Evolutionary conservation across 1,140 invertebrate species (phyloP), one percentile per base, ranked within the genome.

Genomic region (Chelonus insularis): DNA sequence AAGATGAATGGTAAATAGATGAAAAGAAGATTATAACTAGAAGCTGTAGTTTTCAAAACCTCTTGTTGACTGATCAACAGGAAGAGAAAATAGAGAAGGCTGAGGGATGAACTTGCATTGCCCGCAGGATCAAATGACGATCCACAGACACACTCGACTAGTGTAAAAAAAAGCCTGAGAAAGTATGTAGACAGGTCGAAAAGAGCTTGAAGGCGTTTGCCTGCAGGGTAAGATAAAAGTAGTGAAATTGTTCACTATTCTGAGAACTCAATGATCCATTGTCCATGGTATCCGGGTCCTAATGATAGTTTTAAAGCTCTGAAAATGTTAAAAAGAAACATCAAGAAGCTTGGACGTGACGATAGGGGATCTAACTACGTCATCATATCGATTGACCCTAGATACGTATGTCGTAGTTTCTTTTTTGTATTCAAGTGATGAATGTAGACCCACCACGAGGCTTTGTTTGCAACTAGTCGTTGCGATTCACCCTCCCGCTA

Each of bases 401-500:
- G 45, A 48, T 48, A 48, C 45, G 21, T 48, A 8, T 18, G 32
- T 7, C 7, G 29, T 7, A n/a, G 14, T 11, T 25, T 32, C 29
- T 34, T 43, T 16, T 43, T 16, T 43, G 12, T 12, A 12, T 12
- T 37, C 36, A 37, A 3, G 3, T 37, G 36, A n/a, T 4, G 6
- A 5, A n/a, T n/a, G 41, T 45, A 14, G 41, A 45, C 41, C 41
- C 14, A 56, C 52, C 52, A 56, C 39, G 52, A 32, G 1, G 52
- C 52, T 56, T 56, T 56, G 52, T 56, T 56, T 56, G 52, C 52
- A 56, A 56, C 52, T 32, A 41, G 36, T 56, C 52, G 39, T 32
- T 45, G 9, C 36, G 16, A 23, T 56, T 39, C 39, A 56, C 52
- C 36, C 34, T 41, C 34, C 4, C 39, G 18, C 14, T 25, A 54